Percentiles rank a stretch among this genome's conserved stretches.
Conservation (phyloP, 2,888 invertebrate species). For the Harmothoe impar region DNA sequence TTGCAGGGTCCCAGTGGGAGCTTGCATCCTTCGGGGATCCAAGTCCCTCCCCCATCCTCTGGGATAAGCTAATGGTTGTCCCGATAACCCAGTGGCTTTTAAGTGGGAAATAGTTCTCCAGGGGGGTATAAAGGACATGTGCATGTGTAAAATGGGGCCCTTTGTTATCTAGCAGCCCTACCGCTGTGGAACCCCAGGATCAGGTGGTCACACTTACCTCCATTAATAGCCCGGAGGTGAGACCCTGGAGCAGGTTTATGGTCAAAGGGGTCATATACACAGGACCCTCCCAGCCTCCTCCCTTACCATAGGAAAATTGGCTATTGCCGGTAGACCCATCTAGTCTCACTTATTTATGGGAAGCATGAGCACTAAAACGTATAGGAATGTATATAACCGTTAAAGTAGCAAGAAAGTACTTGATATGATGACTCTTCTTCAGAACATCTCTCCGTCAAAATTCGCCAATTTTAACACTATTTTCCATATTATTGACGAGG, state of each 20-base stretch:
- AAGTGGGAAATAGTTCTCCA: slow-evolving; percentile 33
- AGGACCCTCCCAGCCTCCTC: not conserved
- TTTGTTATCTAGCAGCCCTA: slow-evolving; percentile 1
- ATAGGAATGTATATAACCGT: no score
- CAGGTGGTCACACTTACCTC: not conserved
- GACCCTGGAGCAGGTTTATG: not conserved
- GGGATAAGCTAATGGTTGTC: slow-evolving; percentile 37
- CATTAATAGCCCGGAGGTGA: not conserved
- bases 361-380: no score
- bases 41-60: not conserved
- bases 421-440: no score
- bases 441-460: no score
- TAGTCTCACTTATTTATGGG: no score
- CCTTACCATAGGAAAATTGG: not conserved
- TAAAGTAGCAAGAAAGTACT: no score
- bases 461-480: no score
- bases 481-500: no score
- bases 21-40: not conserved
- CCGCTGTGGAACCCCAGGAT: not conserved
- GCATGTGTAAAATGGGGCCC: slow-evolving; percentile 39
- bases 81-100: slow-evolving; percentile 58
- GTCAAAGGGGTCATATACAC: not conserved
- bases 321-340: not conserved
- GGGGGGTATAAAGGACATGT: slow-evolving; percentile 41
- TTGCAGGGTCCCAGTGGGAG: not conserved